Evolutionary conservation across 92 coral and sea anemone species (phyloP).

Genomic region (Heteractis magnifica): DNA sequence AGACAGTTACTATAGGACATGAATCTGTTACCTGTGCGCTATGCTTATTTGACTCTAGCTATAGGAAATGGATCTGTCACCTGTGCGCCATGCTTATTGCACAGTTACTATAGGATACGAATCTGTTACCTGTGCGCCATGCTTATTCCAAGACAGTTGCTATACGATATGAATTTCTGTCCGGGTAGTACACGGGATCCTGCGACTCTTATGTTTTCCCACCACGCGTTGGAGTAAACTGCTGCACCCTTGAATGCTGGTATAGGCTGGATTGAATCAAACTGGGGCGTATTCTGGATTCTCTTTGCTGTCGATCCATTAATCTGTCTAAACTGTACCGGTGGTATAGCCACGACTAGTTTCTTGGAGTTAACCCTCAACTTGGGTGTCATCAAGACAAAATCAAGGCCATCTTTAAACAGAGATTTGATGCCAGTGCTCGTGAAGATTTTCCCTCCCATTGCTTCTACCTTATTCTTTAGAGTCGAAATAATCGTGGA

Average conservation of each 20-base stretch:
- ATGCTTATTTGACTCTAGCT: too few species aligned
- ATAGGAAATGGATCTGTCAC: too few species aligned
- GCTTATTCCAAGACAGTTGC: constrained; percentile 76
- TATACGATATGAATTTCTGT: constrained; percentile 69
- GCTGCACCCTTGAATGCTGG: constrained; percentile 89
- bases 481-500: constrained; percentile 57
- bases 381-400: constrained; percentile 42
- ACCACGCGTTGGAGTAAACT: constrained; percentile 73
- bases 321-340: constrained; percentile 49
- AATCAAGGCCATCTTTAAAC: constrained; percentile 24
- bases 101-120: too few species aligned
- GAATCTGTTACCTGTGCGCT: not conserved
- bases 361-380: constrained; percentile 54
- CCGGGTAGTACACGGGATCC: constrained; percentile 63
- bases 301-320: constrained; percentile 62
- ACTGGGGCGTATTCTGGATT: constrained; percentile 49
- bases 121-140: constrained; percentile 70
- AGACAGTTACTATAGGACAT: constrained; percentile 75
- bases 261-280: constrained; percentile 68
- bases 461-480: constrained; percentile 31
- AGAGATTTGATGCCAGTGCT: constrained; percentile 53
- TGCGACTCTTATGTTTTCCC: constrained; percentile 51
- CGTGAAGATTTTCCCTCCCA: constrained; percentile 62
- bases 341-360: constrained; percentile 59
- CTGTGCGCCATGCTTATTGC: too few species aligned